Base-by-base conservation (phyloP, 1,140 invertebrate genomes). In the Argopecten irradians region DNA sequence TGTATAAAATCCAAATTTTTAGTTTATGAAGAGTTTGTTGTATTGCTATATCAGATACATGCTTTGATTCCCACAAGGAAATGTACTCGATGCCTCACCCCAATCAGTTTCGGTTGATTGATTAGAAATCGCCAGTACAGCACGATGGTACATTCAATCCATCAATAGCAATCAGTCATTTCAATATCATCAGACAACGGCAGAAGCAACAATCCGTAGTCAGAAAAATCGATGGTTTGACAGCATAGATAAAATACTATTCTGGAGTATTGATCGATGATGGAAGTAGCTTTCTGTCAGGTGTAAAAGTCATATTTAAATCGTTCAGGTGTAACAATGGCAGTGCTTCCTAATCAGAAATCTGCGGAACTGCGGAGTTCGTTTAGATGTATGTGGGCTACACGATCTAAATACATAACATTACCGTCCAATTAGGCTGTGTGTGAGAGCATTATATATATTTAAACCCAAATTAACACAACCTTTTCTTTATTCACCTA, bases 281-380 rank as follows among this genome's bases (percentile, higher is more conserved):
- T 71, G n/a, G 36, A 39, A 39, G 36, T 5, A 28, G n/a, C n/a
- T 3, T 71, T 71, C n/a, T 28, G n/a, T 71, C 55, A 71, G 55
- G 55, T 71, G 55, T 71, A 71, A 71, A 71, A 71, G 55, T 71
- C n/a, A n/a, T 71, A 71, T 71, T 71, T 71, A 71, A 71, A 28
- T 71, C 11, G n/a, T 16, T 71, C 55, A 71, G 55, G 55, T 71
- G n/a, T 71, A 71, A 71, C 55, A 71, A 28, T n/a, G 55, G 55
- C n/a, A 71, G 28, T 71, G 55, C 28, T 71, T n/a, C 5, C 22
- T 71, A 71, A 71, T 71, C 55, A 28, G 55, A 71, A 71, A 71
- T 71, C n/a, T n/a, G 8, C n/a, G 5, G 55, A 28, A 71, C 55
- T 28, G 11, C 28, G 22, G n/a, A 16, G 55, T 71, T 5, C 11